Base-by-base conservation (phyloP, 2,888 invertebrate genomes). In the Ecdyonurus torrentis region DNA sequence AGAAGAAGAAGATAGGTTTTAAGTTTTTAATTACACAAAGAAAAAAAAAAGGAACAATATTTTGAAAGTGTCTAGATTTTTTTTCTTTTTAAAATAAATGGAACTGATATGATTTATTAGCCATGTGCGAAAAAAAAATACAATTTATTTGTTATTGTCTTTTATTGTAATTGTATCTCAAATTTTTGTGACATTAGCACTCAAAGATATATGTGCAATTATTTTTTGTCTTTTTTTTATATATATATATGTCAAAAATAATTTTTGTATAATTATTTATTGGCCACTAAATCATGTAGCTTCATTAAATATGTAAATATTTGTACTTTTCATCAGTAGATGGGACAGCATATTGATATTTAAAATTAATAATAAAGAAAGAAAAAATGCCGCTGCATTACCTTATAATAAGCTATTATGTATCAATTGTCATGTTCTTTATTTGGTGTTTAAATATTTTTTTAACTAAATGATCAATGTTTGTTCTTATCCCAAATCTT, bases 401-500 rank as follows among this genome's bases (percentile, higher is more conserved):
- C 25, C 37, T 63, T 61, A 59, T 62, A 65, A 63, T 61, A 64
- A 63, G 58, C 60, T 63, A 61, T 63, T 52, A 62, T 66, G 61
- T 55, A 60, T 59, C 58, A 61, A 63, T 61, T 63, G 64, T 58
- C 61, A 65, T 67, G 67, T 67, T 66, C 66, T 67, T 67, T 66
- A 65, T 66, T 66, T 65, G 23, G 55, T 25, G 53, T 65, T 65
- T 66, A 66, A 64, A 66, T 66, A 66, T 67, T 67, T 66, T 67
- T 65, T 59, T 37, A 37, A 37, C 5, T 5, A 10, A 37, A 37
- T 37, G 37, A 37, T 5, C 37, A 37, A 37, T 37, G 37, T 10
- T 37, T 37, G 37, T 37, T 37, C 15, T 37, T 37, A 37, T 10
- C 15, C 37, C 7, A 10, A 37, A 37, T 37, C n/a, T n/a, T n/a